Percentiles rank a stretch among this genome's conserved stretches.
phyloP scores from a whole-genome alignment of 2,888 invertebrate genomes.

The Ennomos quercinarius region DNA sequence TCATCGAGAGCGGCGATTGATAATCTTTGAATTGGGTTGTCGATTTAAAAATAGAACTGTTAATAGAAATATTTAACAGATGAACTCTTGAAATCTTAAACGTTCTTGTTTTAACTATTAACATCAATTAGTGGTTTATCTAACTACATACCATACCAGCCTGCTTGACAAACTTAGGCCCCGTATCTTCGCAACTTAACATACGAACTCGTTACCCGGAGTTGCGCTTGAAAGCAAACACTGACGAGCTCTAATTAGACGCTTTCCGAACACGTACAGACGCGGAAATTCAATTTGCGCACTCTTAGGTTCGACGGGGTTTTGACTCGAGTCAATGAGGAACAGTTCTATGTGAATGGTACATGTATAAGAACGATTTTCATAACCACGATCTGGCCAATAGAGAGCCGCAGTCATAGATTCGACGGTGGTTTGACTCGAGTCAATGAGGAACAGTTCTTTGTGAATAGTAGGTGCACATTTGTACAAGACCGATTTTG shows the following conservation, averaged over 20 bases:
- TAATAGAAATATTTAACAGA: too few species aligned
- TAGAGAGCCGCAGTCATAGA: too few species aligned
- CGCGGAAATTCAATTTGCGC: conserved; percentile 28
- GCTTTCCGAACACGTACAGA: conserved; percentile 25
- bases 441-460: too few species aligned
- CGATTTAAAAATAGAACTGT: background rate
- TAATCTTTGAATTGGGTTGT: conserved; percentile 1
- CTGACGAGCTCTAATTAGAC: conserved; percentile 25
- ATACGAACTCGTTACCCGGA: conserved; percentile 18
- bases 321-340: background rate
- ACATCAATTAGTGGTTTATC: conserved; percentile 11
- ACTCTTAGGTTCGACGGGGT: conserved; percentile 2
- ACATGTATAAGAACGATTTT: too few species aligned
- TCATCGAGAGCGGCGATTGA: conserved; percentile 24
- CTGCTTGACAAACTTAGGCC: conserved; percentile 11
- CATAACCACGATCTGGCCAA: too few species aligned
- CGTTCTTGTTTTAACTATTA: too few species aligned
- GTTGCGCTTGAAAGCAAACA: conserved; percentile 26
- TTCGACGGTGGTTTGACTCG: too few species aligned
- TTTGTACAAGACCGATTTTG: too few species aligned
- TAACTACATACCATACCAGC: conserved; percentile 2
- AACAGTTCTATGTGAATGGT: too few species aligned
- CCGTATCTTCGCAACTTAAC: conserved; percentile 14
- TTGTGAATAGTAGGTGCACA: too few species aligned
- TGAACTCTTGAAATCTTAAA: too few species aligned